Percentiles rank a stretch among this genome's conserved stretches.
Evolutionary conservation across 1,140 invertebrate genomes (phyloP).

Genomic region (Bombus turneri): DNA sequence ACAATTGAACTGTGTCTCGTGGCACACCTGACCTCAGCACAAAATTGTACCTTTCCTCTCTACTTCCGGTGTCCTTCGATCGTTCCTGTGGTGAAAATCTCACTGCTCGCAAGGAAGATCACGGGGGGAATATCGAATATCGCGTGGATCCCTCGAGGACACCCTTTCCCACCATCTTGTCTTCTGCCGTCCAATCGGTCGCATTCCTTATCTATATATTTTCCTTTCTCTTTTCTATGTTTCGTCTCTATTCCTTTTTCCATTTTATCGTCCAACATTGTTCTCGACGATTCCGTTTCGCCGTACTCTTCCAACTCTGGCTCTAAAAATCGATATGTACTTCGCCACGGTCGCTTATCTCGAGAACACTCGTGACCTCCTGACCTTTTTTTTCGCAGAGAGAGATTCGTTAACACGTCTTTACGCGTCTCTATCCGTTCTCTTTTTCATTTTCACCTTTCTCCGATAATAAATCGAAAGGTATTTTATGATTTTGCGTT

Average conservation of each 20-base stretch:
- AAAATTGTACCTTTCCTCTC: background rate
- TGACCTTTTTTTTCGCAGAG: conserved; percentile 30
- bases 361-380: conserved; percentile 39
- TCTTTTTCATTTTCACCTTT: background rate
- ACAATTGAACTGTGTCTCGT: background rate
- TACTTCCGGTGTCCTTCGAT: background rate
- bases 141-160: background rate
- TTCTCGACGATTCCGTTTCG: background rate
- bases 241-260: background rate
- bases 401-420: conserved; percentile 6
- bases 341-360: conserved; percentile 36
- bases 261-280: background rate
- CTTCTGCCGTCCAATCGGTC: background rate
- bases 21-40: background rate
- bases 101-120: background rate
- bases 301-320: background rate
- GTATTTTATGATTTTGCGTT: background rate
- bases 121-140: background rate
- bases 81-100: background rate
- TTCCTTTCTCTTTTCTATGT: background rate
- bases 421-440: background rate
- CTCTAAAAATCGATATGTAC: conserved; percentile 37
- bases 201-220: background rate
- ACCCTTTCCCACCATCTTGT: background rate
- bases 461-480: background rate